Base-by-base conservation (phyloP, 2,888 invertebrate genomes). In the Pterostichus madidus region DNA sequence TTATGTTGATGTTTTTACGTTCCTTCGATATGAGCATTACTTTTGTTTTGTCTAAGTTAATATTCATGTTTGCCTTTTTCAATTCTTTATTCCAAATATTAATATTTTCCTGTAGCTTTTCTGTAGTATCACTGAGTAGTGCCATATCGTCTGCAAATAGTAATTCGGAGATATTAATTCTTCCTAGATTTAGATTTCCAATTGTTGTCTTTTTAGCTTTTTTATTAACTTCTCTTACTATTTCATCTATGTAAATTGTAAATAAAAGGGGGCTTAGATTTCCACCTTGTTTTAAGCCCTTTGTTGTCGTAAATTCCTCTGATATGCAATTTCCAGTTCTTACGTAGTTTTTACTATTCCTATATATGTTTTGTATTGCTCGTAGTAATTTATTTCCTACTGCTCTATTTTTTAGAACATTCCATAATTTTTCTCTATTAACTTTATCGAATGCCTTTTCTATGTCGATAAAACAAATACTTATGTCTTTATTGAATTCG, bases 21-120 rank as follows among this genome's bases (percentile, higher is more conserved):
- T 31, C 35, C 11, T 68, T 68, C 6, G 35, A 32, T n/a, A 68
- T 68, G 13, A 32, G n/a, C 68, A 68, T 68, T n/a, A 68, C 39
- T 68, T 68, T 68, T 39, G 68, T 68, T 68, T 68, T 68, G 7
- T 15, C 10, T 31, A 39, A 7, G 68, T 68, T 68, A 39, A 68
- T 68, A 6, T 68, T 11, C 39, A 68, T 32, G n/a, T 39, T 68
- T 13, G n/a, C 13, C 6, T 4, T 11, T 31, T 39, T n/a, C 4
- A 68, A 31, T 68, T 68, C 68, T 5, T 68, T 39, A 15, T 68
- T 13, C 32, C 68, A 68, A 13, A 39, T 68, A 6, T 68, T 32
- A 7, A 68, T 4, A 13, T 39, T 68, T 32, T 68, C 13, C 35
- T 68, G 35, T 68, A 68, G 39, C 6, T 39, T 6, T 39, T 39